Evolutionary conservation across 2,113 vertebrate species (phyloP).

Genomic region (Chlamydotis undulata): DNA sequence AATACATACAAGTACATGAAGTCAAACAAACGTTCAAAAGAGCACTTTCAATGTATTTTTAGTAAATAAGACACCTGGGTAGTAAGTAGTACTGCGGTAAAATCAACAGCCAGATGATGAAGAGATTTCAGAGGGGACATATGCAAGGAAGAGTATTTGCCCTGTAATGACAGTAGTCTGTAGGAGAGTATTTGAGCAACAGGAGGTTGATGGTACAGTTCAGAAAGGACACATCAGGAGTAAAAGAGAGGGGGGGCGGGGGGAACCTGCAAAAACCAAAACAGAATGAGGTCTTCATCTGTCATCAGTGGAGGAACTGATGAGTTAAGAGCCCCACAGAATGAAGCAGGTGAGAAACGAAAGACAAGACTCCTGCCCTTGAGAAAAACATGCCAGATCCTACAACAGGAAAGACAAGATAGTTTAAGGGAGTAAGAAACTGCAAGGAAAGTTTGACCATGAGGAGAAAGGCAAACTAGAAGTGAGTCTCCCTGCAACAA

Average conservation of each 20-base stretch:
- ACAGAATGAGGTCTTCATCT: not conserved
- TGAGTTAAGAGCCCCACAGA: not conserved
- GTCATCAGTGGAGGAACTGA: not conserved
- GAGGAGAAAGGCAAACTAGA: not conserved
- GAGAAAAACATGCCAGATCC: not conserved
- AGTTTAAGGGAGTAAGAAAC: not conserved
- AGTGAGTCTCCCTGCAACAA: not conserved
- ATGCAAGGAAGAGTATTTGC: not conserved
- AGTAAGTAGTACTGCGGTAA: not conserved
- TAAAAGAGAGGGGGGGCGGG: not conserved
- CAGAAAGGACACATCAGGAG: not conserved
- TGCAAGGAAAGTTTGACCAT: not conserved
- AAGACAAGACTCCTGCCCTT: not conserved
- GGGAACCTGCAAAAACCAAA: not conserved
- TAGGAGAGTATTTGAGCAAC: not conserved
- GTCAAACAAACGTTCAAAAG: not conserved
- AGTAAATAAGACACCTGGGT: not conserved
- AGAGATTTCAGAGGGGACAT: not conserved
- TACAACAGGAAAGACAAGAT: not conserved
- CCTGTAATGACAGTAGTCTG: accelerated
- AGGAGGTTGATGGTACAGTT: not conserved
- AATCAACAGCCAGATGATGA: not conserved
- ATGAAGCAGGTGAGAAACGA: not conserved
- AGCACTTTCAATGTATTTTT: not conserved
- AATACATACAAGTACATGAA: accelerated